Evolutionary conservation across 2,888 invertebrate genomes (phyloP).

Genomic region (Heliconius hortense): DNA sequence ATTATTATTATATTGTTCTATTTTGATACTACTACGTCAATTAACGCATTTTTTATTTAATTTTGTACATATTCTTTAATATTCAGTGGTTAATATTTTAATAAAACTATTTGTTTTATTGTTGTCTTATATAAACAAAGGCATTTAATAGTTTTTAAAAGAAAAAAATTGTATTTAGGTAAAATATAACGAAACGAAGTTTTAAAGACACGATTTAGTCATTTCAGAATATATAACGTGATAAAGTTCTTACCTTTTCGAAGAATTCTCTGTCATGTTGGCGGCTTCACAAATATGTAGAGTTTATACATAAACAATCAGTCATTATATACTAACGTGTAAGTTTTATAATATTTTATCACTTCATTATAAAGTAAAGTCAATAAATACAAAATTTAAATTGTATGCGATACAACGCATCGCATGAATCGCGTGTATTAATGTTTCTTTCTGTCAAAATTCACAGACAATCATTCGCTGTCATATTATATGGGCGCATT

Average conservation of each 20-base stretch:
- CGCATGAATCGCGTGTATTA: conserved; percentile 45
- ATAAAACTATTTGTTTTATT: not conserved
- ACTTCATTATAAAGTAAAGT: conserved; percentile 41
- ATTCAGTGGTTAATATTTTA: not conserved
- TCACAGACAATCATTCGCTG: conserved; percentile 42
- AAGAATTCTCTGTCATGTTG: conserved; percentile 78
- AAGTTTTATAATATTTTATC: conserved; percentile 28
- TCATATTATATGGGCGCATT: conserved; percentile 36
- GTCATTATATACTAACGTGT: conserved; percentile 57
- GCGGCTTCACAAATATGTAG: conserved; percentile 53
- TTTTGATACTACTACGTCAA: not conserved
- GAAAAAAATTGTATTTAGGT: not conserved
- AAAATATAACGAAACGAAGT: conserved; percentile 7
- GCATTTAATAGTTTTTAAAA: not conserved
- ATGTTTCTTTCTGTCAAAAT: conserved; percentile 41
- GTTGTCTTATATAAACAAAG: conserved; percentile 6
- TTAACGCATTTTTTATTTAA: not conserved
- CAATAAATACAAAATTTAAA: conserved; percentile 28
- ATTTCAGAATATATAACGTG: conserved; percentile 11
- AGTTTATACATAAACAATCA: conserved; percentile 52
- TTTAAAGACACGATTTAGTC: not conserved
- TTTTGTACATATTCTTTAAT: conserved; percentile 1
- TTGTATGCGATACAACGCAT: conserved; percentile 42
- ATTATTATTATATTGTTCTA: conserved; percentile 7
- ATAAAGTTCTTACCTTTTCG: conserved; percentile 66